phyloP scores from a whole-genome alignment of 2,888 invertebrate genomes.

The Leucophora obtusa region DNA sequence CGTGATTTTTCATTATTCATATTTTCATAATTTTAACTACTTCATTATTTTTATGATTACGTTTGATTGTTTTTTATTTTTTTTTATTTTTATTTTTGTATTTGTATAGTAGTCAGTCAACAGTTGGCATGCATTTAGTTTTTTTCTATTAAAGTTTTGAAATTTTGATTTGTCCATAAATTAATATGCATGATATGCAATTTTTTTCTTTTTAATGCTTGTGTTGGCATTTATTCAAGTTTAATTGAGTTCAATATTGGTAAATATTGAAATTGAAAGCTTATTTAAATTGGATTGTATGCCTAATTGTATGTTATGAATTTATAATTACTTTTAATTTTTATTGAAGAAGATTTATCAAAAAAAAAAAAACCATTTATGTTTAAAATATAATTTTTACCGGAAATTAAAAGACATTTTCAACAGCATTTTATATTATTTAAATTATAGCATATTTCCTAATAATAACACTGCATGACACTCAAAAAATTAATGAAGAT shows the following conservation, averaged over 20 bases:
- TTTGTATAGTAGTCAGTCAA: not conserved
- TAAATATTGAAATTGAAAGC: not conserved
- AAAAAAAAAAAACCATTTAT: too few relatives aligned
- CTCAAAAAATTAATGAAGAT: too few relatives aligned
- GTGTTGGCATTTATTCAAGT: not conserved
- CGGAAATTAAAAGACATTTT: too few relatives aligned
- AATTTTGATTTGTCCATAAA: not conserved
- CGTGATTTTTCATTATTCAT: constrained; percentile 30
- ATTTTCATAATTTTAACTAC: constrained; percentile 34
- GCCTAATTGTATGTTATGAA: too few relatives aligned
- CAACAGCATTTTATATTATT: too few relatives aligned
- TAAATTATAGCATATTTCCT: too few relatives aligned
- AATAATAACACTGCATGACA: too few relatives aligned
- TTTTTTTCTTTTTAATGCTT: not conserved
- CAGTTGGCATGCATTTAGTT: not conserved
- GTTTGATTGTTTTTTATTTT: constrained; percentile 11
- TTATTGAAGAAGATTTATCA: too few relatives aligned
- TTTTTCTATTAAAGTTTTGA: not conserved
- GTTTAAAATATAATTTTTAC: too few relatives aligned
- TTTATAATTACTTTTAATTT: too few relatives aligned
- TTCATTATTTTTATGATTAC: constrained; percentile 32
- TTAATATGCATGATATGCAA: constrained; percentile 54
- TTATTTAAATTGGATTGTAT: too few relatives aligned
- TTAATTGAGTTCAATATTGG: not conserved
- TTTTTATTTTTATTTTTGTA: too few relatives aligned